These are phyloP conservation scores for Cossypha heuglini DNA, from an alignment of 2,797 vertebrate species.

Conservation along the genomic window DNA sequence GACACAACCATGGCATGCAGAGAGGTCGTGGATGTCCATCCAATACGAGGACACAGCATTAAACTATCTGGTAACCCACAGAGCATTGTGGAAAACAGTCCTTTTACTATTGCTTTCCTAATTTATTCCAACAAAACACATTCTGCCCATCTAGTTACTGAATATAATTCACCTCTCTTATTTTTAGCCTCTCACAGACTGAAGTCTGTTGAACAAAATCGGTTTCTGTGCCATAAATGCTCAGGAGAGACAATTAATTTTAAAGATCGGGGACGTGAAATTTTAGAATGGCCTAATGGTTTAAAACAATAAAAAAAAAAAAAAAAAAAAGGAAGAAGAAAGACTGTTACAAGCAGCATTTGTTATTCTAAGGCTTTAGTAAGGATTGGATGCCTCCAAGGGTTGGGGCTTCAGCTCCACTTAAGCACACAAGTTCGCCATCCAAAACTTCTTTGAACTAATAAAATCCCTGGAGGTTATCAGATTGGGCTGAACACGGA, in stretches of 20 bases:
- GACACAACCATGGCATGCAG: rapidly evolving
- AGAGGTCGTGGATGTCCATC: neutral
- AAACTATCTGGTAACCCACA: neutral
- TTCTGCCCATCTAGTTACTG: neutral
- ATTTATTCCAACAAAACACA: neutral
- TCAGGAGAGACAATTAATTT: neutral
- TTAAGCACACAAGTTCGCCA: conserved; percentile 22
- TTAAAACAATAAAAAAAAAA: neutral
- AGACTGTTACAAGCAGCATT: neutral
- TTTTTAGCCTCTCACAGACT: neutral
- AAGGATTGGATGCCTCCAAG: conserved; percentile 44
- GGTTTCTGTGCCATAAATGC: neutral
- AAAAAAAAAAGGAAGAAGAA: neutral
- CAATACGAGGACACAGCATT: neutral
- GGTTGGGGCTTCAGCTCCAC: conserved; percentile 17
- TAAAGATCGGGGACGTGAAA: neutral
- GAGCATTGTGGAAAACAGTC: neutral
- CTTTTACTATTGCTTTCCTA: neutral
- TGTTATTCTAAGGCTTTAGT: conserved; percentile 45
- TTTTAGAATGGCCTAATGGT: neutral
- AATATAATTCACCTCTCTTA: neutral
- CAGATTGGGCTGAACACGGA: conserved; percentile 48
- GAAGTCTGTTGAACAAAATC: neutral
- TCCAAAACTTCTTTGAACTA: conserved; percentile 58
- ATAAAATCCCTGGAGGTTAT: conserved; percentile 55